Percentiles rank a stretch among this genome's conserved stretches.
Evolutionary conservation across 2,888 invertebrate genomes (phyloP).

Genomic region (Mimumesa dahlbomi): DNA sequence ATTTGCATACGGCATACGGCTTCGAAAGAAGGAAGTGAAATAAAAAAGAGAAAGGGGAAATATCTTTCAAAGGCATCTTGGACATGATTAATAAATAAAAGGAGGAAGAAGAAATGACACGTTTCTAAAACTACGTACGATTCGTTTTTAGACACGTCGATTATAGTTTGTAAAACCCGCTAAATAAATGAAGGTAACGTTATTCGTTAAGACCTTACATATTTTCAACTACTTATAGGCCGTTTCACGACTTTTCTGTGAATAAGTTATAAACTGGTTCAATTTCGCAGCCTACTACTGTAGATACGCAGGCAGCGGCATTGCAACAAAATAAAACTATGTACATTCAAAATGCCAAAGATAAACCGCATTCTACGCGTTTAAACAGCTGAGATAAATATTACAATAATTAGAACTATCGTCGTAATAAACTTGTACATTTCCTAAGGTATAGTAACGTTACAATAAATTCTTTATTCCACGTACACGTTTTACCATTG

Average conservation of each 20-base stretch:
- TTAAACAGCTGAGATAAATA: slow-evolving; percentile 49
- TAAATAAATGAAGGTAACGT: too few relatives aligned
- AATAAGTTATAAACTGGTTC: too few relatives aligned
- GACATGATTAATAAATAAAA: slow-evolving; percentile 5
- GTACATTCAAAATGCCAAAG: slow-evolving; percentile 64
- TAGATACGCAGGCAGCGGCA: not conserved
- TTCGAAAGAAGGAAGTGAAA: too few relatives aligned
- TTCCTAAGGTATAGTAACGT: slow-evolving; percentile 58
- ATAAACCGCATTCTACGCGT: slow-evolving; percentile 51
- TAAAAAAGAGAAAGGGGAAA: slow-evolving; percentile 2
- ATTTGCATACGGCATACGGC: slow-evolving; percentile 19
- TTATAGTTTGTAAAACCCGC: too few relatives aligned
- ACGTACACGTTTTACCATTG: slow-evolving; percentile 27
- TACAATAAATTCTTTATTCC: slow-evolving; percentile 68
- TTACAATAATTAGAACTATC: slow-evolving; percentile 48
- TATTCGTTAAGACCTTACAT: too few relatives aligned
- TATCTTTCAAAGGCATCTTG: too few relatives aligned
- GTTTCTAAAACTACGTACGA: slow-evolving; percentile 11
- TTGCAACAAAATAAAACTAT: slow-evolving; percentile 17
- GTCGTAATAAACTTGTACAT: slow-evolving; percentile 59
- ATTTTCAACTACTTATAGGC: too few relatives aligned
- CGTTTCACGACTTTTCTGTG: too few relatives aligned
- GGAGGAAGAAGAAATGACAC: not conserved
- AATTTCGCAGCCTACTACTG: slow-evolving; percentile 9
- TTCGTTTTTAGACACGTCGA: not conserved